Evolutionary conservation across 2,888 invertebrate genomes (phyloP), one percentile per base, ranked within the genome.

Genomic region (Drosophila neutralis): DNA sequence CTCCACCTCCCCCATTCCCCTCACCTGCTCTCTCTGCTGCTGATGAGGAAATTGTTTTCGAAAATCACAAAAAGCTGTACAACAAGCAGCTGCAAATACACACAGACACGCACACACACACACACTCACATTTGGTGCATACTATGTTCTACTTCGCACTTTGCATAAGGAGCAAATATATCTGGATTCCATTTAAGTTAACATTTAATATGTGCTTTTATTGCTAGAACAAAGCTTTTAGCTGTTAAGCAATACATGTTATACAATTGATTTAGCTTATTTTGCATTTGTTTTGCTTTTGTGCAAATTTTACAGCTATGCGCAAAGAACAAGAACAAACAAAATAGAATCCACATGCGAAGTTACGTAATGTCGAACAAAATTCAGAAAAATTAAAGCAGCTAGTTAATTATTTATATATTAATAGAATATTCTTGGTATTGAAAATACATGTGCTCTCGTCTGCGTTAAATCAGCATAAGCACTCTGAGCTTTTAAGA

Each of bases 31-130:
- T 0, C 15, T 42, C 11, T 78, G 71, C 40, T 35, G 58, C 61
- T 83, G 88, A 83, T 85, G 83, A 89, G 89, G 83, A 87, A 89
- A 87, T 89, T 87, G 89, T 87, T 87, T 86, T 83, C 69, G 71
- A 74, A 81, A 85, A 81, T 81, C 76, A 73, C 73, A 73, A 80
- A 75, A 64, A 57, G 61, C 62, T 52, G 52, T 57, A 54, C 27
- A 56, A 57, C 70, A 73, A 45, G 57, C 73, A 64, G 18, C 21
- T 67, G 31, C 21, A 57, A 27, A 45, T 24, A 24, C 49, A 58
- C 29, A 65, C 29, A 35, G 29, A 54, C 13, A 53, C 27, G 42
- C 49, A 53, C 18, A 40, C 27, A 49, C 18, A 40, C 29, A 42
- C 42, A 35, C 38, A 29, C 27, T 6, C 29, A 24, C 38, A 56